Percentiles rank a stretch among this genome's conserved stretches.
Evolutionary conservation across 2,888 invertebrate species (phyloP).

Genomic region (Dasysyrphus tricinctus): DNA sequence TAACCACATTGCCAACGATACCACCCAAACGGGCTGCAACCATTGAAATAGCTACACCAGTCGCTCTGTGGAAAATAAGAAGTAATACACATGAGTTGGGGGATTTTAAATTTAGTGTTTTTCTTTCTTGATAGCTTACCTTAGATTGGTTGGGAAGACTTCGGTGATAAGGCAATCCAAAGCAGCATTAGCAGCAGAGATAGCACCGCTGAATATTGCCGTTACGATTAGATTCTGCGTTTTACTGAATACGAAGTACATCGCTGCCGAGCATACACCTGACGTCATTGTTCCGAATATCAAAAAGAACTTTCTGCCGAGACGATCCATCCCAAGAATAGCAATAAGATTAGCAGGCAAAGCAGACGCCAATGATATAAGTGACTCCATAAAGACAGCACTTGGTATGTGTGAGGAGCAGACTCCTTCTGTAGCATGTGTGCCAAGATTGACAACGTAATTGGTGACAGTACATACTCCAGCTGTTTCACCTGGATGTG

Average conservation of each 20-base stretch:
- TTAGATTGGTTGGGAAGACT: conserved; percentile 95
- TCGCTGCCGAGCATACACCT: conserved; percentile 91
- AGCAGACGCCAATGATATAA: conserved; percentile 93
- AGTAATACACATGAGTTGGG: neutral
- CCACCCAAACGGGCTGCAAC: conserved; percentile 95
- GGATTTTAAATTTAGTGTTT: neutral
- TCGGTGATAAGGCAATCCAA: conserved; percentile 96
- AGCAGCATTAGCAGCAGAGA: conserved; percentile 94
- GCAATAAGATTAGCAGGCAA: conserved; percentile 94
- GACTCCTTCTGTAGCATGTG: conserved; percentile 85
- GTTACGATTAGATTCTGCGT: conserved; percentile 92
- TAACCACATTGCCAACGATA: conserved; percentile 90
- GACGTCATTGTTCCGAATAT: conserved; percentile 94
- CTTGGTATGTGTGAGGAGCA: conserved; percentile 90
- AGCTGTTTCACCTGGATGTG: conserved; percentile 87
- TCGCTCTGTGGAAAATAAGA: conserved; percentile 87
- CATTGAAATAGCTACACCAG: conserved; percentile 95
- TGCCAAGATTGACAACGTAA: conserved; percentile 89
- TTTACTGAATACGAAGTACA: conserved; percentile 93
- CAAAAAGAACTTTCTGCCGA: conserved; percentile 89
- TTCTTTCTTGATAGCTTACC: conserved; percentile 84
- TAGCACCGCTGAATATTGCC: conserved; percentile 93
- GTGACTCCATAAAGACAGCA: conserved; percentile 92
- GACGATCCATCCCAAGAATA: conserved; percentile 91
- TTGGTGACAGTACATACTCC: conserved; percentile 91